phyloP scores from a whole-genome alignment of 2,888 invertebrate genomes.

The Teinopalpus imperialis region DNA sequence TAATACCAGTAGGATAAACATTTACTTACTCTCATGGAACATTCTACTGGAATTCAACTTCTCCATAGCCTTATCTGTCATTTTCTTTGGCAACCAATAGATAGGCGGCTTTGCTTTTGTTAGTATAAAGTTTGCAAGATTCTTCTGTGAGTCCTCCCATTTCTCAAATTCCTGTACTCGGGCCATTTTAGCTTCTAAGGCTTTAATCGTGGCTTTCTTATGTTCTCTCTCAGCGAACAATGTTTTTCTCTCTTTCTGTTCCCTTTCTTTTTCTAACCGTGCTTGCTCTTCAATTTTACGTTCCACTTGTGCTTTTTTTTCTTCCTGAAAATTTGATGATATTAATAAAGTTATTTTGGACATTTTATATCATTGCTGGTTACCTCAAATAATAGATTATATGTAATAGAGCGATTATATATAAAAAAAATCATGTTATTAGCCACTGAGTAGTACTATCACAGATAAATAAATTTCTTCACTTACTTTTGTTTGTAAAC shows the following conservation, averaged over 20 bases:
- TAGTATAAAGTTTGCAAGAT: constrained; percentile 90
- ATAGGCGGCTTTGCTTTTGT: constrained; percentile 93
- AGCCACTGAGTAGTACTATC: too few relatives aligned
- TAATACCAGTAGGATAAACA: too few relatives aligned
- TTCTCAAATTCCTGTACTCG: constrained; percentile 93
- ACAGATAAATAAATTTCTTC: too few relatives aligned
- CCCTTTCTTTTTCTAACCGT: constrained; percentile 89
- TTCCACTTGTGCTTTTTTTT: constrained; percentile 89
- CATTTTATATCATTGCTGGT: too few relatives aligned
- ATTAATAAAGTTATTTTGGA: too few relatives aligned
- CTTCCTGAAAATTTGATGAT: constrained; percentile 52
- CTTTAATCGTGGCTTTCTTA: constrained; percentile 93
- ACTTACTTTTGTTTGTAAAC: constrained; percentile 88
- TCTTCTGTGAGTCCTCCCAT: constrained; percentile 89
- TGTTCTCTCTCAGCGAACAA: constrained; percentile 92
- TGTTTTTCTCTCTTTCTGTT: constrained; percentile 91
- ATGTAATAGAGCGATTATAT: too few relatives aligned
- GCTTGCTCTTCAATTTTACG: constrained; percentile 96
- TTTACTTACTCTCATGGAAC: constrained; percentile 84
- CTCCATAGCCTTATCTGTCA: constrained; percentile 86
- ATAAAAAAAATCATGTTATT: too few relatives aligned
- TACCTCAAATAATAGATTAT: too few relatives aligned
- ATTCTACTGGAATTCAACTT: constrained; percentile 84
- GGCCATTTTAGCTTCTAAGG: constrained; percentile 94
- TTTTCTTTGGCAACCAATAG: constrained; percentile 92